Base-by-base conservation (phyloP, 2,888 invertebrate genomes). In the Ormyrus rosae region DNA sequence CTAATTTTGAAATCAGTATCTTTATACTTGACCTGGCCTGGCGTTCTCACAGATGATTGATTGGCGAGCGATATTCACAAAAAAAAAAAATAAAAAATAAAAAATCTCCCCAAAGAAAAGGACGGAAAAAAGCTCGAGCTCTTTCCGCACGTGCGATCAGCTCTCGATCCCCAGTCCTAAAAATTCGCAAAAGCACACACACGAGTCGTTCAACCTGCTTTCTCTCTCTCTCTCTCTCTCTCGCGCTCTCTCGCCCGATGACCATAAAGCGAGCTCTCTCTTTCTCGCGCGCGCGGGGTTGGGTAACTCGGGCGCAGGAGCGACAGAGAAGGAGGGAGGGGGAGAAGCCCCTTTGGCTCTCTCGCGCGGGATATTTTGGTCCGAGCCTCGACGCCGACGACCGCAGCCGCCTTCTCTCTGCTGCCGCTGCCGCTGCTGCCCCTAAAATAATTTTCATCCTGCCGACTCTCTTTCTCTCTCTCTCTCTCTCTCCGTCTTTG, bases 401-500 rank as follows among this genome's bases (percentile, higher is more conserved):
- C 50, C 60, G 55, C 45, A 34, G 55, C 72, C 8, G 9, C 13
- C 50, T 10, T 46, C 60, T 5, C 58, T 65, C 60, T 63, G 48
- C 71, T 63, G 76, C 78, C 76, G 78, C 64, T 79, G 58, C 7
- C 58, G 71, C 60, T 63, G 48, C 71, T 63, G 81, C 78, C 81
- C 81, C 64, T 79, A 81, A 79, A 81, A 81, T 78, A 81, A 81
- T 81, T 79, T 79, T 78, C 75, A 78, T 78, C 81, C 81, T 79
- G 78, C 48, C 65, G 56, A 11, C 64, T 45, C 45, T 56, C 64
- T 75, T 19, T 53, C 46, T 46, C 67, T 34, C 63, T 51, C 53
- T 51, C 34, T 56, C 13, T 10, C 60, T 48, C 63, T 46, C 73
- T 1, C 46, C 50, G 34, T 34, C 34, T 34, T 34, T 34, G 34